These are phyloP conservation scores for Suricata suricatta DNA, from an alignment of 2,113 vertebrate species.

Conservation along the genomic window DNA sequence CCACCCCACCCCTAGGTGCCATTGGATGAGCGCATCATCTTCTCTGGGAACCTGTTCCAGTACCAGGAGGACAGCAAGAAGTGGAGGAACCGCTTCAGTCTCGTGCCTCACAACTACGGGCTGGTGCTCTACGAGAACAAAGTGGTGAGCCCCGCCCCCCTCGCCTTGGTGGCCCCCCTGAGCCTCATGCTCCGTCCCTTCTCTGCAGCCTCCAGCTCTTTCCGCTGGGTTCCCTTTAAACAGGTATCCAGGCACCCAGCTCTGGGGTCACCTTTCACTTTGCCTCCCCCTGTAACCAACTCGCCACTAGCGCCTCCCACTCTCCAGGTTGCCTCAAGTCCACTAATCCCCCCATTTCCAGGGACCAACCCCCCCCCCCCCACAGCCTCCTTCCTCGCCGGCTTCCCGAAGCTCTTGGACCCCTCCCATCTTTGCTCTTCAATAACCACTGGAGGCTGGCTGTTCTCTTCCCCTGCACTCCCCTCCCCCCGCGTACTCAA, in stretches of 20 bases:
- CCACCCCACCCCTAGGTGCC: constrained; percentile 84
- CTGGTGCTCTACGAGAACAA: constrained; percentile 92
- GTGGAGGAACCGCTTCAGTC: constrained; percentile 94
- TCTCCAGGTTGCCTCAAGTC: neutral
- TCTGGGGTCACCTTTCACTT: neutral
- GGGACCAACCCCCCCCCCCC: neutral
- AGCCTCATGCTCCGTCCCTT: neutral
- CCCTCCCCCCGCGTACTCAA: neutral
- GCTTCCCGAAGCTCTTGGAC: neutral
- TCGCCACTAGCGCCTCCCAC: neutral
- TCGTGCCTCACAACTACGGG: constrained; percentile 92
- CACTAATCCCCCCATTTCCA: neutral
- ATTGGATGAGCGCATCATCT: constrained; percentile 91
- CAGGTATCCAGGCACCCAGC: neutral
- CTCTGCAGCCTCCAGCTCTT: neutral
- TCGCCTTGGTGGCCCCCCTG: fast-evolving
- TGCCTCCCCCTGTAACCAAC: neutral
- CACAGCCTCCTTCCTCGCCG: neutral
- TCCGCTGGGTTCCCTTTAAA: neutral
- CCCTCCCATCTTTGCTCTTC: neutral
- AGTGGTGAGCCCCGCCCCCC: constrained; percentile 83
- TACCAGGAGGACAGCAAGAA: constrained; percentile 96
- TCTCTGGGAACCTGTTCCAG: constrained; percentile 95
- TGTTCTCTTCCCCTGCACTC: neutral
- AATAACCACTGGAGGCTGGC: neutral